Evolutionary conservation across 2,113 vertebrate genomes (phyloP).

Genomic region (Silurus asotus): DNA sequence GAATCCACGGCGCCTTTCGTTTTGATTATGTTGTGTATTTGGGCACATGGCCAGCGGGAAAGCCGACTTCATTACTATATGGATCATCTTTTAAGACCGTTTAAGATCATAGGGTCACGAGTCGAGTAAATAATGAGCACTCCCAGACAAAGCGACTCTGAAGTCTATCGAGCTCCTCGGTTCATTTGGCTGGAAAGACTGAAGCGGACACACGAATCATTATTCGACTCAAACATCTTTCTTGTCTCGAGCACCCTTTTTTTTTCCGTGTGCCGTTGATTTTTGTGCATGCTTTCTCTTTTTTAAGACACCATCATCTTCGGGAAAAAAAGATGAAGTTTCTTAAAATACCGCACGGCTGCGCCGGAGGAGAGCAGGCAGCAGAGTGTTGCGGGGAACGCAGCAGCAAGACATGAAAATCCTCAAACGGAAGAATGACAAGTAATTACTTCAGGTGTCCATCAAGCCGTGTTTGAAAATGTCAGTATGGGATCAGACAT

Average conservation of each 20-base stretch:
- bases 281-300: background rate
- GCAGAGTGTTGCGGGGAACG: conserved; percentile 68
- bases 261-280: background rate
- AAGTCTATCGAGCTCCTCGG: conserved; percentile 66
- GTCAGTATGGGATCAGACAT: conserved; percentile 73
- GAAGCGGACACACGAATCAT: conserved; percentile 12
- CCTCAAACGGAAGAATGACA: conserved; percentile 75
- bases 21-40: conserved; percentile 66
- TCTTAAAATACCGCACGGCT: conserved; percentile 48
- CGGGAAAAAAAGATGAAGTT: conserved; percentile 25
- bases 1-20: conserved; percentile 57
- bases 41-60: conserved; percentile 65
- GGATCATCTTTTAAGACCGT: conserved; percentile 79
- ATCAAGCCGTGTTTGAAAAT: conserved; percentile 76
- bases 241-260: conserved; percentile 6
- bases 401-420: conserved; percentile 61
- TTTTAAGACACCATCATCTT: conserved; percentile 26
- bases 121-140: conserved; percentile 62
- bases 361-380: conserved; percentile 32
- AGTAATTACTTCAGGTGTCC: conserved; percentile 80
- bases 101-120: conserved; percentile 73
- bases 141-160: conserved; percentile 56
- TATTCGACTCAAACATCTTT: conserved; percentile 16
- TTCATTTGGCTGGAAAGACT: conserved; percentile 39
- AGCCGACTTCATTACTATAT: conserved; percentile 75